Evolutionary conservation across 2,888 invertebrate species (phyloP).

Genomic region (Plusia festucae): DNA sequence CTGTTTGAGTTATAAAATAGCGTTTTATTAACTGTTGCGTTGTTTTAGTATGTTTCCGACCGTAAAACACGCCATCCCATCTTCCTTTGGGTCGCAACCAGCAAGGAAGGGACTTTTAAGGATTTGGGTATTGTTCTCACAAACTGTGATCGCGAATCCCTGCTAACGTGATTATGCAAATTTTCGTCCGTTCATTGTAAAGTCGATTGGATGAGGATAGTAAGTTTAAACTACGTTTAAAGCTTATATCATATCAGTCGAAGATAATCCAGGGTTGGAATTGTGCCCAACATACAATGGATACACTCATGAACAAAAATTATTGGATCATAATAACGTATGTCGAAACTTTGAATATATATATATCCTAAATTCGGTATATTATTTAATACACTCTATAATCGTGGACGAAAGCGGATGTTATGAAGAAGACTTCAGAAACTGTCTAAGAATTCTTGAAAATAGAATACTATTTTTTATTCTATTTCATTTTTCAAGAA

Average conservation of each 20-base stretch:
- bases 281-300: neutral
- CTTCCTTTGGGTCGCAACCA: neutral
- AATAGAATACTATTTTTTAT: too few relatives aligned
- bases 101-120: neutral
- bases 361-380: neutral
- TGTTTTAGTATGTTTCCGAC: slow-evolving; percentile 1
- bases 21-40: neutral
- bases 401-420: too few relatives aligned
- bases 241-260: slow-evolving; percentile 1
- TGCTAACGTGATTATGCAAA: neutral
- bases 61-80: neutral
- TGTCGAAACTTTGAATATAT: neutral
- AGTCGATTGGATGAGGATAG: slow-evolving; percentile 4
- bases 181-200: slow-evolving; percentile 1
- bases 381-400: too few relatives aligned
- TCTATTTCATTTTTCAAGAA: too few relatives aligned
- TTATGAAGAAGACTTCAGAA: too few relatives aligned
- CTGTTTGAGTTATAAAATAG: neutral
- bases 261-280: neutral
- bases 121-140: neutral
- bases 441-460: too few relatives aligned
- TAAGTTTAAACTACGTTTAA: slow-evolving; percentile 1
- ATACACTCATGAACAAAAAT: neutral
- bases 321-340: neutral
- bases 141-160: neutral